Base-by-base conservation (phyloP, 2,888 invertebrate species). In the Apoderus coryli region DNA sequence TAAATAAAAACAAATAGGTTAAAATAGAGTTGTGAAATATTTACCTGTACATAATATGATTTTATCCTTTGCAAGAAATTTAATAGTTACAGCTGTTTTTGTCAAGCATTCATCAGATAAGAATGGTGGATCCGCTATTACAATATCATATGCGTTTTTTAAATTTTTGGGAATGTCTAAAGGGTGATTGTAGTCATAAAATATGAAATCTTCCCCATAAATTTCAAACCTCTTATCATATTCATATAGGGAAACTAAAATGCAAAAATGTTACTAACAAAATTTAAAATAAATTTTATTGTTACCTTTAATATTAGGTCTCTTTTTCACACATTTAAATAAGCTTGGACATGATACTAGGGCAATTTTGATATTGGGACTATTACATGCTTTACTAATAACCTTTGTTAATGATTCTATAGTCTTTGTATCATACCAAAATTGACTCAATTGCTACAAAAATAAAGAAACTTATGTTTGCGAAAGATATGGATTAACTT, bases 121-220 rank as follows among this genome's bases (percentile, higher is more conserved):
- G 58, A 93, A 95, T 0, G 96, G 96, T 2, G 96, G 95, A 61
- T 96, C 95, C 0, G 81, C 86, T 31, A 96, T 64, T 2, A 95
- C 79, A 13, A 95, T 52, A 56, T 92, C 85, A 54, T 76, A 92
- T 25, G 61, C 53, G 12, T 60, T 59, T 2, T 61, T 44, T 9
- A 72, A 58, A 7, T 76, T 69, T 16, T 62, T 52, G 0, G 77
- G 72, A 9, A 85, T 48, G 27, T 71, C 66, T 7, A 78, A 64
- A 1, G 88, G 86, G 7, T 61, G 55, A 45, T 84, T 86, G 54
- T 90, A 93, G 57, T 96, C 90, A 50, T 90, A 96, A 39, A 72
- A 72, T 22, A 80, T 62, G 56, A 80, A 95, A 52, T 89, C 76
- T 2, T 69, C 61, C 2, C 79, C 80, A 53, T 73, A 82, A 2